Conservation (phyloP, 2,888 invertebrate species). For the Hetaerina titia region DNA sequence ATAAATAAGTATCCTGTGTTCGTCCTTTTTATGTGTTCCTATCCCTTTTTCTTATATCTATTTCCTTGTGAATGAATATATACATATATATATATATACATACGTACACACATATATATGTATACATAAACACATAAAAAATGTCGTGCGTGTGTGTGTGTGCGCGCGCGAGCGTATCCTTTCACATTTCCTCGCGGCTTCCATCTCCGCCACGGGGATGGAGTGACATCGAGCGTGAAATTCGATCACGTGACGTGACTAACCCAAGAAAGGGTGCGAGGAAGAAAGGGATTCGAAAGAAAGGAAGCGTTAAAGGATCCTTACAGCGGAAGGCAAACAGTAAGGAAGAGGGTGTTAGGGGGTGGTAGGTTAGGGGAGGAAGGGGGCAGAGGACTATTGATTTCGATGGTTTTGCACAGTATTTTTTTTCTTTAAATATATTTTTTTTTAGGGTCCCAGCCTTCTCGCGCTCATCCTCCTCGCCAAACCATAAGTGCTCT, state of each 20-base stretch:
- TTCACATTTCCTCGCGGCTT: background rate
- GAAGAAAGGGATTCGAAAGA: background rate
- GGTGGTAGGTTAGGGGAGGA: background rate
- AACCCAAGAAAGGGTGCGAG: background rate
- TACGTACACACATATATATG: too few species aligned
- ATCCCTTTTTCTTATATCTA: too few species aligned
- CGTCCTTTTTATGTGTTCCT: too few species aligned
- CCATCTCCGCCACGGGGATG: background rate
- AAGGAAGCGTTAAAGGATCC: constrained; percentile 35
- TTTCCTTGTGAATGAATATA: too few species aligned
- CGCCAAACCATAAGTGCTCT: background rate
- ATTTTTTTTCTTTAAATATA: background rate
- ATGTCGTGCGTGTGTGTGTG: background rate
- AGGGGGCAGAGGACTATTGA: background rate
- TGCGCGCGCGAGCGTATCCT: background rate
- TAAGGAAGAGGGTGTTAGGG: background rate
- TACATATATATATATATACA: too few species aligned
- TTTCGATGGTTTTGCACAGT: background rate
- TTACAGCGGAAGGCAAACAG: constrained; percentile 24
- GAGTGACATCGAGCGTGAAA: background rate
- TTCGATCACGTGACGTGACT: constrained; percentile 30
- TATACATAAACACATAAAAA: background rate
- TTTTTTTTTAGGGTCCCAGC: background rate
- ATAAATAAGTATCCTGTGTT: too few species aligned
- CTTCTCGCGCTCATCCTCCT: background rate